These are phyloP conservation scores for Latheticus oryzae DNA, from an alignment of 2,888 invertebrate genomes.

Conservation along the genomic window DNA sequence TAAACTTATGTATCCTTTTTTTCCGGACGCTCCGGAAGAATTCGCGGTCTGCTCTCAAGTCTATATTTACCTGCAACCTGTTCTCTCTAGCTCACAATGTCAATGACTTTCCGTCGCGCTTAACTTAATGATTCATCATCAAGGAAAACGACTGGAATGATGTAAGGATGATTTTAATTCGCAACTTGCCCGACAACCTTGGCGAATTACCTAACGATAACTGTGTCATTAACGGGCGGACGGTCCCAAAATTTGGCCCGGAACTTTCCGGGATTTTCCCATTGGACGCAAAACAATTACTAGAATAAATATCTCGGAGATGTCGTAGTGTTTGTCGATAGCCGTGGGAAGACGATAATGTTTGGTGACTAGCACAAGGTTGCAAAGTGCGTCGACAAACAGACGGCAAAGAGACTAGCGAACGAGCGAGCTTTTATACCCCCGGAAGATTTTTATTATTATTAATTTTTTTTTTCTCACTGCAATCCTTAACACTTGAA, in stretches of 20 bases:
- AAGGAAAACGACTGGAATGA: constrained; percentile 59
- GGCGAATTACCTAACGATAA: constrained; percentile 51
- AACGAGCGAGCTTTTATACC: constrained; percentile 51
- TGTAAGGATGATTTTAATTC: constrained; percentile 47
- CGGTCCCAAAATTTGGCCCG: background rate
- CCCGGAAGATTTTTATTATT: too few relatives aligned
- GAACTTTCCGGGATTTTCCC: constrained; percentile 24
- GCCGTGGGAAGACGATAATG: constrained; percentile 53
- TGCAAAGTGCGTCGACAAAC: constrained; percentile 65
- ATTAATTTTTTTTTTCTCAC: constrained; percentile 4
- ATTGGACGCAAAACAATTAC: constrained; percentile 18
- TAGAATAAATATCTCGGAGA: constrained; percentile 24
- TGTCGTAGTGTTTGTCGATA: constrained; percentile 28
- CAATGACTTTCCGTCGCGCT: constrained; percentile 46
- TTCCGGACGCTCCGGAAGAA: constrained; percentile 24
- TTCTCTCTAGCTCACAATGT: constrained; percentile 37
- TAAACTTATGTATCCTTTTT: background rate
- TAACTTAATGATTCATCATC: constrained; percentile 59
- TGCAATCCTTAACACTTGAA: constrained; percentile 8
- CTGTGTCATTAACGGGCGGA: constrained; percentile 54
- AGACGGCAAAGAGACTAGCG: constrained; percentile 55
- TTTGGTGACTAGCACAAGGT: constrained; percentile 60
- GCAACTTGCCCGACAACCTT: constrained; percentile 50
- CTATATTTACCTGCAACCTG: constrained; percentile 45
- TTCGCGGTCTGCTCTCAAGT: constrained; percentile 11